Conservation (phyloP, 2,888 invertebrate species). For the Tholera decimalis region DNA sequence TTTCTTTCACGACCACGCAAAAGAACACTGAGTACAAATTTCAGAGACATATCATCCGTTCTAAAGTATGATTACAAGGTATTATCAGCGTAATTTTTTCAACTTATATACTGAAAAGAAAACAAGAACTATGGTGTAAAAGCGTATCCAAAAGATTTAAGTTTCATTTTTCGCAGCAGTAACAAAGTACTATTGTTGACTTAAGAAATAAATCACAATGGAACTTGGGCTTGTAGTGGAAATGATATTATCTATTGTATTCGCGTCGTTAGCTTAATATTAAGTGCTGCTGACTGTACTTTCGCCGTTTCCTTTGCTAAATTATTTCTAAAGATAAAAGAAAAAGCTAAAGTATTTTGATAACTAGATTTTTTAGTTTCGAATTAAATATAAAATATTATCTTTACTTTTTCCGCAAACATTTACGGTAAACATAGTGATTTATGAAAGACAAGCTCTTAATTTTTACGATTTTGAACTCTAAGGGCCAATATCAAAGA, state of each 20-base stretch:
- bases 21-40: too few relatives aligned
- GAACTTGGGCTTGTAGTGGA: slow-evolving; percentile 51
- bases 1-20: too few relatives aligned
- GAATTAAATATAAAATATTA: neutral
- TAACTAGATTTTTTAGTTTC: neutral
- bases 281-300: slow-evolving; percentile 47
- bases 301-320: slow-evolving; percentile 3
- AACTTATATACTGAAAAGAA: neutral
- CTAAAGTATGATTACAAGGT: too few relatives aligned
- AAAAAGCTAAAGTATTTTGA: slow-evolving; percentile 3
- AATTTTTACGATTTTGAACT: neutral
- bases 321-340: slow-evolving; percentile 26
- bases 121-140: slow-evolving; percentile 7
- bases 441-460: neutral
- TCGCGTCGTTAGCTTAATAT: slow-evolving; percentile 55
- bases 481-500: too few relatives aligned
- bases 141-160: slow-evolving; percentile 21
- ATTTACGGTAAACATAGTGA: neutral
- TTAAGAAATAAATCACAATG: slow-evolving; percentile 57
- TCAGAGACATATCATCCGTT: too few relatives aligned
- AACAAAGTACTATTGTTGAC: slow-evolving; percentile 61
- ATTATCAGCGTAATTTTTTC: neutral
- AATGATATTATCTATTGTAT: slow-evolving; percentile 60
- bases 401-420: neutral
- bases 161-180: slow-evolving; percentile 56